Base-by-base conservation (phyloP, 2,888 invertebrate genomes). In the Heliconius erato region DNA sequence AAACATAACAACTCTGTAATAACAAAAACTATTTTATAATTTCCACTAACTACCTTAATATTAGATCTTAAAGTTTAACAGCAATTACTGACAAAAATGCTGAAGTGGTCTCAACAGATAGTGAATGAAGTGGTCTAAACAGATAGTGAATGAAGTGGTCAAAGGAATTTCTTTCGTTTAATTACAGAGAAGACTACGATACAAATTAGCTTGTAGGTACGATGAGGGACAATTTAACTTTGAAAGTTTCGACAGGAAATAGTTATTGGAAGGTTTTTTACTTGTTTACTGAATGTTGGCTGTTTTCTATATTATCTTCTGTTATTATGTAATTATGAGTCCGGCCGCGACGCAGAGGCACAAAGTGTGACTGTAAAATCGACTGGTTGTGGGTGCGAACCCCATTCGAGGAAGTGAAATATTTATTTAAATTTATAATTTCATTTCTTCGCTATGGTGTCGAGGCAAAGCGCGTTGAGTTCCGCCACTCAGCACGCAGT, bases 151-250 rank as follows among this genome's bases (percentile, higher is more conserved):
- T 84, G 81, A 74, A 82, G 81, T 71, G 82, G 49, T 40, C 59
- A 80, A 79, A 71, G 68, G 74, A 59, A 80, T 84, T 83, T 74
- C 83, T 80, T 84, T 79, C 83, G 28, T 84, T 80, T 83, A 86
- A 85, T 86, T 84, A 84, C 82, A 81, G 74, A 79, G 80, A 79
- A 81, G 83, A 80, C 79, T 40, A 82, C 72, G 78, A 80, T 81
- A 80, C 83, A 83, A 86, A 86, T 86, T 85, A 82, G 81, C 84
- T 84, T 83, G 82, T 49, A 49, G 5, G 49, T 80, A 83, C 84
- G 32, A 2, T 80, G 80, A 81, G 82, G 79, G 82, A 80, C 80
- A 68, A 32, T 23, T 69, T 59, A 32, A 74, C 72, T 54, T 79
- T 59, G 3, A 32, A 32, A 65, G 14, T 65, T 77, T 78, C 28